These are phyloP conservation scores for Ennomos quercinarius DNA, from an alignment of 2,888 invertebrate species.

Conservation along the genomic window DNA sequence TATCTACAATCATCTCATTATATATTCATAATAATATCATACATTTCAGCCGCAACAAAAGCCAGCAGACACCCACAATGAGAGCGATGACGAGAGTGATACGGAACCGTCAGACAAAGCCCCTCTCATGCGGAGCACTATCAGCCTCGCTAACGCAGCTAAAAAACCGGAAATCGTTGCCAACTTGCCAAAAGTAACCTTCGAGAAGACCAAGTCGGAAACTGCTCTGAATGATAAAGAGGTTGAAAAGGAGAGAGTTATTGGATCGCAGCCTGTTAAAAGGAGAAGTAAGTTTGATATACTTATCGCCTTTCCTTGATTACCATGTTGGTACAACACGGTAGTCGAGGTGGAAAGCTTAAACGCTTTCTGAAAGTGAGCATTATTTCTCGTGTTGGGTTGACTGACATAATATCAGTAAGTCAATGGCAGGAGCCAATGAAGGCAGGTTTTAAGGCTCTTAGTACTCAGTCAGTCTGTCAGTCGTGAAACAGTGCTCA, in stretches of 20 bases:
- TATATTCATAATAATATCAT: constrained; percentile 24
- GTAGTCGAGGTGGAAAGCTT: too few species aligned
- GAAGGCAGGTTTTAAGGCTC: too few species aligned
- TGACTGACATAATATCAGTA: too few species aligned
- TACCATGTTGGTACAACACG: too few species aligned
- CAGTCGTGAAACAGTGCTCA: too few species aligned
- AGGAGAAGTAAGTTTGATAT: constrained; percentile 71
- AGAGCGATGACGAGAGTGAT: constrained; percentile 76
- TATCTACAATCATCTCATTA: background rate
- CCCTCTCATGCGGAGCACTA: constrained; percentile 77
- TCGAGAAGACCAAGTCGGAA: constrained; percentile 60
- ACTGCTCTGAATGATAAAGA: constrained; percentile 49
- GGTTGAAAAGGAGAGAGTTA: constrained; percentile 53
- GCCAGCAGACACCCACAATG: constrained; percentile 53
- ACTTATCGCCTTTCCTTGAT: background rate
- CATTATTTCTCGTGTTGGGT: too few species aligned
- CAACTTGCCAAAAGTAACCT: constrained; percentile 71
- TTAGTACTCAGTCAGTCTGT: too few species aligned
- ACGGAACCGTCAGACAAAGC: constrained; percentile 77
- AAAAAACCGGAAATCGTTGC: constrained; percentile 78
- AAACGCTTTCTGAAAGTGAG: too few species aligned
- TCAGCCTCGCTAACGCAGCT: constrained; percentile 55
- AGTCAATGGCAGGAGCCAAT: too few species aligned
- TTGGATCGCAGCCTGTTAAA: constrained; percentile 75
- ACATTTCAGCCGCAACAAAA: constrained; percentile 57